phyloP scores from a whole-genome alignment of 2,113 vertebrate genomes.

The Macrotus californicus region DNA sequence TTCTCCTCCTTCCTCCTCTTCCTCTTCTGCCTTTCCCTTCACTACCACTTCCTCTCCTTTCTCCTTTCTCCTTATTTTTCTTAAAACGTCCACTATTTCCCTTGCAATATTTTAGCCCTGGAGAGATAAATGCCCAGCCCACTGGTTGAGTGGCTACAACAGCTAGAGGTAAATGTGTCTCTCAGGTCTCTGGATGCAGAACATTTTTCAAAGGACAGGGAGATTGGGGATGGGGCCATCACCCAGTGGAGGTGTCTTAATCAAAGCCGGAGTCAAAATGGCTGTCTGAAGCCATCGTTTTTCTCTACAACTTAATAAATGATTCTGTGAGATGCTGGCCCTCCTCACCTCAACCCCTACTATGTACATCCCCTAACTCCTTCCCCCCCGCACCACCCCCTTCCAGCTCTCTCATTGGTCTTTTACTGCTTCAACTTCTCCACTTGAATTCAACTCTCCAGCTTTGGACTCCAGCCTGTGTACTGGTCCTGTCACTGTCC shows the following conservation, averaged over 20 bases:
- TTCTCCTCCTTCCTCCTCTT: background rate
- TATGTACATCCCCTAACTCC: conserved; percentile 26
- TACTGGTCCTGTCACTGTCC: conserved; percentile 58
- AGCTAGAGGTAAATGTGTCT: background rate
- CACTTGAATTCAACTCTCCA: conserved; percentile 4
- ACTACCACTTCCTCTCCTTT: background rate
- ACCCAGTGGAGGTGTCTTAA: background rate
- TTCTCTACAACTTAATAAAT: background rate
- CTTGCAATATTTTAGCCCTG: background rate
- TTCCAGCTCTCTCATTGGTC: conserved; percentile 45
- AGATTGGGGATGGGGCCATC: background rate
- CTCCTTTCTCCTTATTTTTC: background rate
- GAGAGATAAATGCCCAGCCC: background rate
- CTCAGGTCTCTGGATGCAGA: background rate
- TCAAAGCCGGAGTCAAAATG: background rate
- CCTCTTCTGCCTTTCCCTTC: background rate
- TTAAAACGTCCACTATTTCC: background rate
- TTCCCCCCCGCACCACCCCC: background rate
- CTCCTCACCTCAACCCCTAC: conserved; percentile 38
- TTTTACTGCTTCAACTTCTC: conserved; percentile 37
- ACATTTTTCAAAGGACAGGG: background rate
- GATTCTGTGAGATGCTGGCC: background rate
- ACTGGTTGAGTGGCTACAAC: background rate
- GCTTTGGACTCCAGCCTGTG: conserved; percentile 63
- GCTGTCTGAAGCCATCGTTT: background rate